Conservation (phyloP, 2,113 vertebrate species). For the Thunnus thynnus region DNA sequence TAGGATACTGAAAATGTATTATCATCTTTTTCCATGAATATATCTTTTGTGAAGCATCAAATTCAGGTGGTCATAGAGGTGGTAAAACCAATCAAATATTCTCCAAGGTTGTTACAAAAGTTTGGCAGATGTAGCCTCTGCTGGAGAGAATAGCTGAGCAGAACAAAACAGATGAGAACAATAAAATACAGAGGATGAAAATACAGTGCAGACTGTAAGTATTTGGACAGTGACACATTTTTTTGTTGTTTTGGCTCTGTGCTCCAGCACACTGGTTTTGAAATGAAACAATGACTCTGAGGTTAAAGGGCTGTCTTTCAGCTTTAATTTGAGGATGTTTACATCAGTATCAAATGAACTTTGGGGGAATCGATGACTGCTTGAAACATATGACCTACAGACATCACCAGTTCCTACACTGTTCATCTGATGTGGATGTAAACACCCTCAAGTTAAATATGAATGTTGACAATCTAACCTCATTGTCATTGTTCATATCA, state of each 20-base stretch:
- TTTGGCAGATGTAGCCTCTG: conserved; percentile 60
- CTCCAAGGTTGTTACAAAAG: conserved; percentile 61
- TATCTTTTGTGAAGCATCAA: conserved; percentile 61
- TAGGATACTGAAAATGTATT: conserved; percentile 36
- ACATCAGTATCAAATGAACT: conserved; percentile 5
- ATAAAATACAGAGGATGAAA: conserved; percentile 59
- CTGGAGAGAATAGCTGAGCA: conserved; percentile 44
- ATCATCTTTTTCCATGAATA: conserved; percentile 54
- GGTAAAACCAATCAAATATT: conserved; percentile 31
- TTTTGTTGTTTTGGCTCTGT: conserved; percentile 35
- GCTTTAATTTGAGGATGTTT: conserved; percentile 34
- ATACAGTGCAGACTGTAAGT: conserved; percentile 36
- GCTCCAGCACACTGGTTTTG: conserved; percentile 2
- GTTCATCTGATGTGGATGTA: conserved; percentile 10
- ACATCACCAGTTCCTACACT: background rate
- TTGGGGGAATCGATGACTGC: background rate
- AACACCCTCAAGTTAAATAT: conserved; percentile 20
- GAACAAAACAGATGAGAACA: conserved; percentile 67
- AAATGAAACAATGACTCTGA: conserved; percentile 24
- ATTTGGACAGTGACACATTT: conserved; percentile 30
- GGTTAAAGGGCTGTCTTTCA: conserved; percentile 26
- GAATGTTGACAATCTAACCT: background rate
- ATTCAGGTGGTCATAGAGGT: conserved; percentile 48
- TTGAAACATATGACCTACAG: background rate
- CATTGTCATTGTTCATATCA: background rate